Base-by-base conservation (phyloP, 2,797 vertebrate genomes). In the Parauchenoglanis punctatus region DNA sequence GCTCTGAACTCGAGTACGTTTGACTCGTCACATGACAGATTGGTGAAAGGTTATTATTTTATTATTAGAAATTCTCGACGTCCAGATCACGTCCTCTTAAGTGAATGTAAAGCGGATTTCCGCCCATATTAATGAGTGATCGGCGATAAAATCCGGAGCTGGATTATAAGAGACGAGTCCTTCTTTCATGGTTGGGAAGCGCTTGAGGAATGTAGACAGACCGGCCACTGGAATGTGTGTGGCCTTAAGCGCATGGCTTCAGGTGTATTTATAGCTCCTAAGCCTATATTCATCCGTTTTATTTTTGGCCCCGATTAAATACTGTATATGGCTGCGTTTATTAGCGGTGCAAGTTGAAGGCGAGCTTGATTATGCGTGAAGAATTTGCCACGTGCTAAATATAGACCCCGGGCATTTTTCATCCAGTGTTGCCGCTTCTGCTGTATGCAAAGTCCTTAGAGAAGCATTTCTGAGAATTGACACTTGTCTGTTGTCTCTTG, bases 191-290 rank as follows among this genome's bases (percentile, higher is more conserved):
- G 28, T 28, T 8, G 73, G 68, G 54, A 89, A n/a, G 65, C 72
- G 85, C 86, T 65, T 46, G 23, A 85, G 86, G 87, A 89, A 91
- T 93, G 88, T 84, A 81, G 85, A 86, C 81, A 81, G 87, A 84
- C 90, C 86, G 81, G 87, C 87, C 84, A 81, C 81, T 86, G 86
- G 88, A 90, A 88, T 89, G 83, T 88, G 73, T 86, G 86, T 91
- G 78, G 82, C 46, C 70, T 68, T 86, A 54, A 68, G 56, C 70
- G 54, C 76, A 83, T 86, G 85, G 75, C 61, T 84, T 85, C 86
- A 89, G 86, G 78, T 89, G 83, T 87, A 89, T 86, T 87, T 87
- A 83, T 88, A 87, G 78, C 85, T 35, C 31, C 83, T 59, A 56
- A 58, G 31, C 72, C 70, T 85, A 31, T 86, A 89, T 87, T 84